Percentiles rank a stretch among this genome's conserved stretches.
Conservation (phyloP, 2,113 vertebrate species). For the Rutilus rutilus region DNA sequence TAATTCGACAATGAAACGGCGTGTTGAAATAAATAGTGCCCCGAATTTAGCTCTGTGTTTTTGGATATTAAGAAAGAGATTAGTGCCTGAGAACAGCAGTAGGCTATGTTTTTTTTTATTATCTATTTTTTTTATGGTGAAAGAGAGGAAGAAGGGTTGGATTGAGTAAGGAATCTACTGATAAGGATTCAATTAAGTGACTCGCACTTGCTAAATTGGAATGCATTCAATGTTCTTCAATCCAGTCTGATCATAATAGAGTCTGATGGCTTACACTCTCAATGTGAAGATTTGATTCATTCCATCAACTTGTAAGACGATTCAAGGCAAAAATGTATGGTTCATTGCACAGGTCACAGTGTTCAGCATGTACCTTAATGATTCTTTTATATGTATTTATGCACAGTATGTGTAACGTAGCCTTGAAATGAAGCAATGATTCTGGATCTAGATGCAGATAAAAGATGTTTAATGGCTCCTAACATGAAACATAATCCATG, state of each 20-base stretch:
- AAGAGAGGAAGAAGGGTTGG: not conserved
- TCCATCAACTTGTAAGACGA: not conserved
- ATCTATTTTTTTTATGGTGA: not conserved
- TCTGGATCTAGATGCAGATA: too few relatives aligned
- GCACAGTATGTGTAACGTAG: too few relatives aligned
- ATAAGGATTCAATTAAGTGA: slow-evolving; percentile 55
- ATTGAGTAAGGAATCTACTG: slow-evolving; percentile 18
- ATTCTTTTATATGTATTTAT: too few relatives aligned
- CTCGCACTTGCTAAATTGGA: slow-evolving; percentile 15
- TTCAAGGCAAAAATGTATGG: too few relatives aligned
- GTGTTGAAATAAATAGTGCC: slow-evolving; percentile 21
- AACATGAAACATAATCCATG: too few relatives aligned
- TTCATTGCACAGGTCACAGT: too few relatives aligned
- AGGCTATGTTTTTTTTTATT: not conserved
- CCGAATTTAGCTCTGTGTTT: not conserved
- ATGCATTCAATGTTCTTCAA: slow-evolving; percentile 8
- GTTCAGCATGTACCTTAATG: too few relatives aligned
- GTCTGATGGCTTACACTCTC: slow-evolving; percentile 25
- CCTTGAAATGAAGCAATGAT: too few relatives aligned
- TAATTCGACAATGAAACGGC: slow-evolving; percentile 25
- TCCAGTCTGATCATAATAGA: slow-evolving; percentile 13
- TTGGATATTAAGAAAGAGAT: not conserved
- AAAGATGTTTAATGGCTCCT: too few relatives aligned
- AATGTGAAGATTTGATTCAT: not conserved
- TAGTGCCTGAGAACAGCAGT: not conserved